Conservation (phyloP, 2,888 invertebrate genomes). For the Athalia circularis region DNA sequence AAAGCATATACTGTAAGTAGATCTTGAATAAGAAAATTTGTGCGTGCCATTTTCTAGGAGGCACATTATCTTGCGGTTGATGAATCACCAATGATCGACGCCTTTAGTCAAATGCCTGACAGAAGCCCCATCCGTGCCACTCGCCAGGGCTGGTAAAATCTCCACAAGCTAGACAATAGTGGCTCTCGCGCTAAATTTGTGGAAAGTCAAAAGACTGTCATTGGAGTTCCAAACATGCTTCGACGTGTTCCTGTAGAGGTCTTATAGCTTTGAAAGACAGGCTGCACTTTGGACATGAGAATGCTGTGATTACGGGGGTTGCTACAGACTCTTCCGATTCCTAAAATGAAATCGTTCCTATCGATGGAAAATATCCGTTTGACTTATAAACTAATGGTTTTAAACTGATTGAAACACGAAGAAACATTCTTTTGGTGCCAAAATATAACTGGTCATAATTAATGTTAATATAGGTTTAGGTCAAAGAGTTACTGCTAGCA, state of each 20-base stretch:
- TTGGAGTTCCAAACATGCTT: slow-evolving; percentile 23
- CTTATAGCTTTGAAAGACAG: slow-evolving; percentile 31
- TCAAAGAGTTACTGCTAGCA: too few species aligned
- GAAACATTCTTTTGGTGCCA: background rate
- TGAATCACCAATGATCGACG: background rate
- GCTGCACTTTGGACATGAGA: slow-evolving; percentile 40
- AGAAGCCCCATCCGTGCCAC: slow-evolving; percentile 52
- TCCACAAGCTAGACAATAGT: slow-evolving; percentile 50
- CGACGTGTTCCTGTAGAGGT: slow-evolving; percentile 33
- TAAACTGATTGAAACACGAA: slow-evolving; percentile 5
- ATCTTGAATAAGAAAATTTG: too few species aligned
- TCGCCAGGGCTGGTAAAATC: slow-evolving; percentile 45
- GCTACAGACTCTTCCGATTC: background rate
- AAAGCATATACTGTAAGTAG: too few species aligned
- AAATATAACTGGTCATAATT: background rate
- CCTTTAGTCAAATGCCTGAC: slow-evolving; percentile 41
- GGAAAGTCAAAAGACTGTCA: slow-evolving; percentile 26
- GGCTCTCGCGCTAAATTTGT: slow-evolving; percentile 43
- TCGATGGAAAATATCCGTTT: background rate
- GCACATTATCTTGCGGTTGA: background rate
- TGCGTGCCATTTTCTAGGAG: too few species aligned
- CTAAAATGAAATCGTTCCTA: slow-evolving; percentile 29
- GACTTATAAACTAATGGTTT: background rate
- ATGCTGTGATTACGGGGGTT: slow-evolving; percentile 25
- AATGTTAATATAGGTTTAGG: background rate